phyloP scores from a whole-genome alignment of 2,888 invertebrate species.

The Ectobius pallidus region DNA sequence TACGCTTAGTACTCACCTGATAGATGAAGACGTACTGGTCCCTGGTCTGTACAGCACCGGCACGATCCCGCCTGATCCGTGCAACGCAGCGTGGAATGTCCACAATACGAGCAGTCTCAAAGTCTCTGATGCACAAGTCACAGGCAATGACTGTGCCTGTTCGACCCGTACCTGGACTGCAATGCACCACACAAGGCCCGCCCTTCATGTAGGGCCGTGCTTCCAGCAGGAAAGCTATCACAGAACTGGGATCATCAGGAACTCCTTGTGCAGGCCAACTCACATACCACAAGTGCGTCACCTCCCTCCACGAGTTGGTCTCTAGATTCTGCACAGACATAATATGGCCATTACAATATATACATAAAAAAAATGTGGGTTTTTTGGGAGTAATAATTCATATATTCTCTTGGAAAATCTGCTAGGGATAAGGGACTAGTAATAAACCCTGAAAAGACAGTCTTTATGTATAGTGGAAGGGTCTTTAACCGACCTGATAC shows the following conservation, averaged over 20 bases:
- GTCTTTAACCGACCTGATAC: no score
- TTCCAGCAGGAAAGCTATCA: slow-evolving; percentile 87
- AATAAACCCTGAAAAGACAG: no score
- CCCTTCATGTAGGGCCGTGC: slow-evolving; percentile 65
- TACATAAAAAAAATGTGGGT: no score
- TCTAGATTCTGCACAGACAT: slow-evolving; percentile 66
- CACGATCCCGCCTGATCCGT: slow-evolving; percentile 82
- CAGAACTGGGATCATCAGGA: slow-evolving; percentile 80
- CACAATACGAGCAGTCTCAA: slow-evolving; percentile 78
- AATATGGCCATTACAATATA: no score
- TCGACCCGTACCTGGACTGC: slow-evolving; percentile 89
- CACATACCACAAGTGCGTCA: slow-evolving; percentile 92
- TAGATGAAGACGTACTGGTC: slow-evolving; percentile 94
- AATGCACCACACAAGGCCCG: slow-evolving; percentile 80
- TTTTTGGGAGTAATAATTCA: no score
- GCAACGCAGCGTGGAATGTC: slow-evolving; percentile 89
- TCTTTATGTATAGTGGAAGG: no score
- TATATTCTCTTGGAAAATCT: no score
- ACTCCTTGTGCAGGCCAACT: slow-evolving; percentile 89
- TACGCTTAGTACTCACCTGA: slow-evolving; percentile 64
- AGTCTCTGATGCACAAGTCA: slow-evolving; percentile 86
- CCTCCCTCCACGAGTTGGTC: slow-evolving; percentile 83
- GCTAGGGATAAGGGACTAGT: no score
- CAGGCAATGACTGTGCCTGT: slow-evolving; percentile 86
- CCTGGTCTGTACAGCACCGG: slow-evolving; percentile 87